Evolutionary conservation across 35 echinoderm and acorn worm species (phyloP).

Genomic region (Acanthaster planci): DNA sequence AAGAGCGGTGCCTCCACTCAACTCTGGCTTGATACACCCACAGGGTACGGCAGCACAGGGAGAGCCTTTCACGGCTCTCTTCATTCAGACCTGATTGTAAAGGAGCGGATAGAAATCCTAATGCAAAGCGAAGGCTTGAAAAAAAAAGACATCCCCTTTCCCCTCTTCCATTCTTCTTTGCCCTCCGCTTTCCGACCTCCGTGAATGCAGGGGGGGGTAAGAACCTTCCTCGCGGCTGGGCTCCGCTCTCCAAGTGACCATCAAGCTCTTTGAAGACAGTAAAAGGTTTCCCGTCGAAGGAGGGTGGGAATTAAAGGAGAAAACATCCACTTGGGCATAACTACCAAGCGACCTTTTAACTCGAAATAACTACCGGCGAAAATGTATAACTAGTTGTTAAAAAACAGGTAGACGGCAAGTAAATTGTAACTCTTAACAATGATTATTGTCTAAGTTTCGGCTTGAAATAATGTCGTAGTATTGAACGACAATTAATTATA

Average conservation of each 20-base stretch:
- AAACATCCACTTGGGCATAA: constrained; percentile 6
- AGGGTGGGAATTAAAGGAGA: background rate
- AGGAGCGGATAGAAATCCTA: background rate
- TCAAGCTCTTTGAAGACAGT: constrained; percentile 4
- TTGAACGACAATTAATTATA: no score
- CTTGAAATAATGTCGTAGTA: no score
- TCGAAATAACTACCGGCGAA: no score
- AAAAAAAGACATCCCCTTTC: background rate
- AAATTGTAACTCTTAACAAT: no score
- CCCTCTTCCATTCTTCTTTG: background rate
- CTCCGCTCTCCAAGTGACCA: background rate
- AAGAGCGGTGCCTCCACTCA: background rate
- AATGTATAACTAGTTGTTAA: no score
- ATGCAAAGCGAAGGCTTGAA: background rate
- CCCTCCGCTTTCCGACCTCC: background rate
- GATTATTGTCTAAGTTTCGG: no score
- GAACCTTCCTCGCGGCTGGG: background rate
- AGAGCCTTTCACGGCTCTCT: no score
- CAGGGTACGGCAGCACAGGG: background rate
- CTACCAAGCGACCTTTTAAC: background rate
- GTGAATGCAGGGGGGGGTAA: background rate
- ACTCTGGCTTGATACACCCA: constrained; percentile 6
- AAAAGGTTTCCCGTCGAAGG: constrained; percentile 11
- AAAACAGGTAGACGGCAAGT: no score
- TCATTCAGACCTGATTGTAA: background rate